phyloP scores from a whole-genome alignment of 2,113 vertebrate genomes.

The Tautogolabrus adspersus region DNA sequence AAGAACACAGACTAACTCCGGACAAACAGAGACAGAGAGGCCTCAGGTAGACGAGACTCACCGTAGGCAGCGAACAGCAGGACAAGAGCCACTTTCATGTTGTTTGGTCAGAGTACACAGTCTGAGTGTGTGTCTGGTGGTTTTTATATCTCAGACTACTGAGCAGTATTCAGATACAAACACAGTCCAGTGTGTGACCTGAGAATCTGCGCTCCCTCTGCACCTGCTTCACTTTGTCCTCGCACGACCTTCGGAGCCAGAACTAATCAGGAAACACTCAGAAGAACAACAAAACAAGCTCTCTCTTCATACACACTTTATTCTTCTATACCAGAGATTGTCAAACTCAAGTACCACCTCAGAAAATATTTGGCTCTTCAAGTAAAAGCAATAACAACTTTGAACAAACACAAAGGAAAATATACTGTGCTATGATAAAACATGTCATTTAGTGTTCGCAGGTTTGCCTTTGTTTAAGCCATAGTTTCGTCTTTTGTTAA shows the following conservation, averaged over 20 bases:
- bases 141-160: slow-evolving; percentile 27
- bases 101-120: slow-evolving; percentile 3
- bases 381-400: no score
- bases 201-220: slow-evolving; percentile 4
- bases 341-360: no score
- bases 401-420: no score
- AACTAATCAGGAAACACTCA: not conserved
- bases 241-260: not conserved
- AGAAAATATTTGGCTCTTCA: no score
- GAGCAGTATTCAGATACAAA: not conserved
- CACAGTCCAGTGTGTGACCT: slow-evolving; percentile 1
- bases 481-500: no score
- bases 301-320: no score
- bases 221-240: slow-evolving; percentile 26
- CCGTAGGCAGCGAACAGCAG: slow-evolving; percentile 39
- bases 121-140: not conserved
- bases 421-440: no score
- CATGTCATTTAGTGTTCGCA: no score
- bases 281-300: not conserved
- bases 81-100: slow-evolving; percentile 29
- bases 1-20: not conserved
- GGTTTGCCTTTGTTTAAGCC: no score
- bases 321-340: no score
- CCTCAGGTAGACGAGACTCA: slow-evolving; percentile 15
- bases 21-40: not conserved